Base-by-base conservation (phyloP, 1,140 invertebrate genomes). In the Gryon sp. region DNA sequence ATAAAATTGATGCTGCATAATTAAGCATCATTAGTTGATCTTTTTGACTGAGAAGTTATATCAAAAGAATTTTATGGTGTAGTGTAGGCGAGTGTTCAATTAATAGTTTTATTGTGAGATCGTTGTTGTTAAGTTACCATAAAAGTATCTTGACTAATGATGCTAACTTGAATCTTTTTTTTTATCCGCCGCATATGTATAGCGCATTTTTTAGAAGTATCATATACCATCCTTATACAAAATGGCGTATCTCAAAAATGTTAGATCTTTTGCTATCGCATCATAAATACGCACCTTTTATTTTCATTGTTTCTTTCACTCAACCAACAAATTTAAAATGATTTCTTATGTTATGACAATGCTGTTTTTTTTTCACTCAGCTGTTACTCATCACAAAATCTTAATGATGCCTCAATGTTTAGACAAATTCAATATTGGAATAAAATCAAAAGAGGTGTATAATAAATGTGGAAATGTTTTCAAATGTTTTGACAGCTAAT, bases 81-180 rank as follows among this genome's bases (percentile, higher is more conserved):
- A n/a, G n/a, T n/a, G n/a, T n/a, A 28, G 7, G 7, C 8, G n/a
- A 28, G 2, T 32, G 14, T 48, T 26, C 53, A 53, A 65, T 65
- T 36, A 46, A 43, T 53, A 53, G 34, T 65, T 65, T 52, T 41
- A 52, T 65, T 65, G 28, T 52, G 34, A 16, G 38, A 65, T 45
- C 43, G 60, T 32, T 52, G 60, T 45, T 53, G 26, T 40, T 45
- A 36, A 53, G 18, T 19, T 34, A 9, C 38, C 38, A 45, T 65
- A 53, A 65, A 65, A 43, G 38, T 45, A 45, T 53, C 38, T 32
- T 36, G 19, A 65, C 46, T 65, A 52, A 65, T 65, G 48, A 52
- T 20, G n/a, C n/a, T n/a, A n/a, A n/a, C 38, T 19, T 53, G 50
- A 53, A 65, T 26, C 53, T n/a, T n/a, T n/a, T n/a, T n/a, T n/a